These are phyloP conservation scores for Leptestheria dahalacensis DNA, from an alignment of 1,140 invertebrate genomes.

Conservation along the genomic window DNA sequence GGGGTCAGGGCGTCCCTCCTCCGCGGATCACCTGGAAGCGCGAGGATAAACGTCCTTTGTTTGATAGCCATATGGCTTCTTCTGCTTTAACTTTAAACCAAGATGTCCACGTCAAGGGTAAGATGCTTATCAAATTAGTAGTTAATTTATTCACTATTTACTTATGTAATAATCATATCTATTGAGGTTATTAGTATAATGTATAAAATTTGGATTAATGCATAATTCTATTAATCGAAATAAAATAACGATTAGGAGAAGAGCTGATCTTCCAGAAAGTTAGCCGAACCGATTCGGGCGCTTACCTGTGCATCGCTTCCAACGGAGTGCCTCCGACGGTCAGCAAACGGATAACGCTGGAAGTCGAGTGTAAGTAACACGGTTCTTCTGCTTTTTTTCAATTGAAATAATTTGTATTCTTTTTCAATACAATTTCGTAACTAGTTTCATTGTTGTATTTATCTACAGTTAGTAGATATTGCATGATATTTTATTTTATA, in stretches of 20 bases:
- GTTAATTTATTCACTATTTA: too few relatives aligned
- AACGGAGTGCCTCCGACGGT: constrained; percentile 77
- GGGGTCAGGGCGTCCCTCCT: constrained; percentile 24
- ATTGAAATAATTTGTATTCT: too few relatives aligned
- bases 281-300: constrained; percentile 66
- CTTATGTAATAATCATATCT: background rate
- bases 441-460: too few relatives aligned
- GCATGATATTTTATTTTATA: too few relatives aligned
- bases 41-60: constrained; percentile 41
- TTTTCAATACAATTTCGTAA: too few relatives aligned
- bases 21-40: constrained; percentile 15
- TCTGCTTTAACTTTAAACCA: background rate
- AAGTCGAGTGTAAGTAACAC: constrained; percentile 79
- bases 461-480: too few relatives aligned
- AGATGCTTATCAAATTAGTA: too few relatives aligned
- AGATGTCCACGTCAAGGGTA: too few relatives aligned
- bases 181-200: background rate
- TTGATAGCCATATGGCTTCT: background rate
- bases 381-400: too few relatives aligned
- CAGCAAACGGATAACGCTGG: constrained; percentile 68
- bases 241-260: constrained; percentile 45
- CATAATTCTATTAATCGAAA: background rate
- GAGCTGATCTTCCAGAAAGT: constrained; percentile 67
- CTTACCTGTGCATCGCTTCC: constrained; percentile 55
- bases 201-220: background rate